A percentile compares a stretch with the other conserved stretches of the same genome.
Conservation (phyloP, 2,888 invertebrate genomes). For the Heliothis peltigera region DNA sequence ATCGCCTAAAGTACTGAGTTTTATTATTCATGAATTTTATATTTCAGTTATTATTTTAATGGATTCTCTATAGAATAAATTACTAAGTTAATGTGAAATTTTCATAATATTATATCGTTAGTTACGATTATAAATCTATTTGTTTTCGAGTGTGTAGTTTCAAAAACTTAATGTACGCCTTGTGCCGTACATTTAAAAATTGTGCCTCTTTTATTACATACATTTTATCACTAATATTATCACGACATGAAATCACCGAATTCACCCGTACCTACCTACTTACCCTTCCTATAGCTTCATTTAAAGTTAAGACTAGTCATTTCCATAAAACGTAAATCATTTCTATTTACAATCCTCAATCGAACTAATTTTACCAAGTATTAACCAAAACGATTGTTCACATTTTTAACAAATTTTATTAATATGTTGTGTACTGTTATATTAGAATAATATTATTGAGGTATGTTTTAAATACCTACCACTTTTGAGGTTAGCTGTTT, state of each 20-base stretch:
- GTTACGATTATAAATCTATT: constrained; percentile 64
- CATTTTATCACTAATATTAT: constrained; percentile 33
- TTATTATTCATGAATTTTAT: constrained; percentile 54
- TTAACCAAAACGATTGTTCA: constrained; percentile 88
- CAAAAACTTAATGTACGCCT: constrained; percentile 61
- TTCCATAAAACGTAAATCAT: constrained; percentile 63
- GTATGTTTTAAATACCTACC: constrained; percentile 79
- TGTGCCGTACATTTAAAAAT: constrained; percentile 59
- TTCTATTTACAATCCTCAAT: constrained; percentile 68
- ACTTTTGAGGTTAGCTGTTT: constrained; percentile 72
- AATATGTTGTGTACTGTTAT: constrained; percentile 82
- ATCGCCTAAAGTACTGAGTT: constrained; percentile 62
- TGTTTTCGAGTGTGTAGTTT: constrained; percentile 62
- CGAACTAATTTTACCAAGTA: constrained; percentile 76
- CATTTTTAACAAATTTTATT: constrained; percentile 87
- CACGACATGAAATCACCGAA: constrained; percentile 26
- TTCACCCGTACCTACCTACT: constrained; percentile 57
- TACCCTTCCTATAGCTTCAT: constrained; percentile 49
- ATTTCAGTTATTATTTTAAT: constrained; percentile 54
- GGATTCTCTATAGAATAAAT: constrained; percentile 43
- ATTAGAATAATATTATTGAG: constrained; percentile 81
- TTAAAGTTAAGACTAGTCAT: constrained; percentile 71
- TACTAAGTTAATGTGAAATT: constrained; percentile 52
- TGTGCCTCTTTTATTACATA: constrained; percentile 63
- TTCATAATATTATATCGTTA: constrained; percentile 58